These are phyloP conservation scores for Malurus melanocephalus DNA, from an alignment of 2,113 vertebrate species.

Conservation along the genomic window DNA sequence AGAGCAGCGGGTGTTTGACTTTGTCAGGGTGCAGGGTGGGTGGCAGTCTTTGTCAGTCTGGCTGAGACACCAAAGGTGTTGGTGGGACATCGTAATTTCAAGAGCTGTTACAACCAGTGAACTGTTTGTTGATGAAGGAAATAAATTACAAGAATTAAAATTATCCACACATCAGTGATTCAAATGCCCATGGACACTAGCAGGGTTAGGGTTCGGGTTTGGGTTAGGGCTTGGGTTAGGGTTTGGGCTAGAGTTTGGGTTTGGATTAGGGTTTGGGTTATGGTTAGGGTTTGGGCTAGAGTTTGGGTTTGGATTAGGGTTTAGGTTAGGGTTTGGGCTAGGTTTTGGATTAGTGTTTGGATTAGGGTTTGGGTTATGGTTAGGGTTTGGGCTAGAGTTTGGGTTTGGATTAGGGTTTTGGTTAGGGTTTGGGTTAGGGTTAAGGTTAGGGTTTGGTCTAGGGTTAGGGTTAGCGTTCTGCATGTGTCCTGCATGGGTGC, in stretches of 20 bases:
- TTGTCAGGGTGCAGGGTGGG: not conserved
- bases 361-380: no score
- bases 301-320: no score
- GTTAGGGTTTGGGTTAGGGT: no score
- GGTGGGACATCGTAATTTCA: not conserved
- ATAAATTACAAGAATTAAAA: not conserved
- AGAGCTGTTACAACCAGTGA: not conserved
- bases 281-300: no score
- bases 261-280: no score
- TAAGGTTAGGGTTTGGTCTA: no score
- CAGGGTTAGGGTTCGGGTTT: not conserved
- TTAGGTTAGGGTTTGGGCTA: no score
- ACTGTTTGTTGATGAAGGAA: not conserved
- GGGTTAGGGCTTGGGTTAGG: not conserved
- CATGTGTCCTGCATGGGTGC: not conserved
- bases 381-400: no score
- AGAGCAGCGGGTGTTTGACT: not conserved
- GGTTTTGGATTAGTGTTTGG: no score
- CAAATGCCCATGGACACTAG: not conserved
- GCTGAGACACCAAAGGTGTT: not conserved
- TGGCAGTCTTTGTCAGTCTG: not conserved
- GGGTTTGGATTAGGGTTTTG: no score
- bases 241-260: no score
- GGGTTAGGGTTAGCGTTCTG: no score
- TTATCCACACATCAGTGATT: not conserved